Evolutionary conservation across 2,113 vertebrate genomes (phyloP).

Genomic region (Rhagologus leucostigma): DNA sequence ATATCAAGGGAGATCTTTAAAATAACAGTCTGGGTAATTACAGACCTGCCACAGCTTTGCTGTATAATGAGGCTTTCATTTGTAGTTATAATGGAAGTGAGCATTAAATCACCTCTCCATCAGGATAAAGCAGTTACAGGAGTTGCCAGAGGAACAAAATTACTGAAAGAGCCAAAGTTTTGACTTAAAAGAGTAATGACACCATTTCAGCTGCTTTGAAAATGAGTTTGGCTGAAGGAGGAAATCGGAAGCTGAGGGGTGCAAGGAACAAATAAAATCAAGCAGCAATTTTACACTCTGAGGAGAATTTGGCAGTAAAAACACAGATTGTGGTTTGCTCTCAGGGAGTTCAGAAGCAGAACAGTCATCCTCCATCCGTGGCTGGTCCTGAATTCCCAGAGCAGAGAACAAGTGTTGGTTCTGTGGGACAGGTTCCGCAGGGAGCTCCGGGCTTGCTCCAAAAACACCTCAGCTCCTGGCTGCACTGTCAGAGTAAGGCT

Average conservation of each 20-base stretch:
- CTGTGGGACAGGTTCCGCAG: neutral
- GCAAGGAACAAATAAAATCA: neutral
- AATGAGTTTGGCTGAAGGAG: neutral
- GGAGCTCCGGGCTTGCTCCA: neutral
- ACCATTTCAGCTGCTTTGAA: constrained; percentile 2
- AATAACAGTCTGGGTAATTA: constrained; percentile 33
- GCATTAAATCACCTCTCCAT: constrained; percentile 15
- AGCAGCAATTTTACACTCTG: neutral
- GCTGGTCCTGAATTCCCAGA: neutral
- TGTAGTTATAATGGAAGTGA: constrained; percentile 16
- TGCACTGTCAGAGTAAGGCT: neutral
- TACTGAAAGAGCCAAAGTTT: constrained; percentile 10
- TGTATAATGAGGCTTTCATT: constrained; percentile 29
- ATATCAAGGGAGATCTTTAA: constrained; percentile 18
- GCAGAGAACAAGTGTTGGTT: neutral
- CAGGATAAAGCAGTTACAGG: neutral
- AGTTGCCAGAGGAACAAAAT: constrained; percentile 17
- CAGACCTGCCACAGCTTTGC: constrained; percentile 12
- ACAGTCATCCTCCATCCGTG: neutral
- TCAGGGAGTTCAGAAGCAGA: neutral
- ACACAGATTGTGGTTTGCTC: neutral
- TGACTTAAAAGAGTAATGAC: constrained; percentile 40
- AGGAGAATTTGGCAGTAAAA: neutral
- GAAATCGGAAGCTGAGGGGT: neutral
- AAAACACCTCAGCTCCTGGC: neutral